These are phyloP conservation scores for Polylopha cassiicola DNA, from an alignment of 2,888 invertebrate genomes.

Conservation along the genomic window DNA sequence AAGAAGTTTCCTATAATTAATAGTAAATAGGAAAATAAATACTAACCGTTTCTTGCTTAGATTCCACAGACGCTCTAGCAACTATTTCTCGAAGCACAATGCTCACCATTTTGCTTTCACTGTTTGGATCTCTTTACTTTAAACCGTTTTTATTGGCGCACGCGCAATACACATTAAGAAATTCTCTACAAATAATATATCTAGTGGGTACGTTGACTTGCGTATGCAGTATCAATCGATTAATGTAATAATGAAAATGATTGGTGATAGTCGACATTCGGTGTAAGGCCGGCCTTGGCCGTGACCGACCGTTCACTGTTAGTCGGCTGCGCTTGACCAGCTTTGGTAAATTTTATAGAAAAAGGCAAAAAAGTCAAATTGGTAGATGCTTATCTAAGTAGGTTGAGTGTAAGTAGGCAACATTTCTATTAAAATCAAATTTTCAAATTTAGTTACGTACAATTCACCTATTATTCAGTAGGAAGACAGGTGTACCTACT, in stretches of 20 bases:
- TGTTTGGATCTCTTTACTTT: conserved; percentile 20
- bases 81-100: conserved; percentile 63
- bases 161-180: neutral
- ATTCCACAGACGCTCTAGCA: conserved; percentile 54
- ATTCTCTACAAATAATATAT: no score
- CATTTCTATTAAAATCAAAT: no score
- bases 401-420: no score
- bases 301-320: conserved; percentile 71
- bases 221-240: no score
- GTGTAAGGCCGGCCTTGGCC: conserved; percentile 63
- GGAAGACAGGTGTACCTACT: no score
- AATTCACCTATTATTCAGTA: no score
- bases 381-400: conserved; percentile 1
- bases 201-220: no score
- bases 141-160: neutral
- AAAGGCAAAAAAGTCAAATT: conserved; percentile 34
- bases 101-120: conserved; percentile 61
- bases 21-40: conserved; percentile 10
- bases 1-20: neutral
- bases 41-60: conserved; percentile 59
- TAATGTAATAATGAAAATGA: conserved; percentile 32
- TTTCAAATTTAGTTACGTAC: no score
- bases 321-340: conserved; percentile 55
- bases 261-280: conserved; percentile 39
- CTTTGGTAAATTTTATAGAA: conserved; percentile 36